phyloP scores from a whole-genome alignment of 2,113 vertebrate species.

The Datnioides undecimradiatus region DNA sequence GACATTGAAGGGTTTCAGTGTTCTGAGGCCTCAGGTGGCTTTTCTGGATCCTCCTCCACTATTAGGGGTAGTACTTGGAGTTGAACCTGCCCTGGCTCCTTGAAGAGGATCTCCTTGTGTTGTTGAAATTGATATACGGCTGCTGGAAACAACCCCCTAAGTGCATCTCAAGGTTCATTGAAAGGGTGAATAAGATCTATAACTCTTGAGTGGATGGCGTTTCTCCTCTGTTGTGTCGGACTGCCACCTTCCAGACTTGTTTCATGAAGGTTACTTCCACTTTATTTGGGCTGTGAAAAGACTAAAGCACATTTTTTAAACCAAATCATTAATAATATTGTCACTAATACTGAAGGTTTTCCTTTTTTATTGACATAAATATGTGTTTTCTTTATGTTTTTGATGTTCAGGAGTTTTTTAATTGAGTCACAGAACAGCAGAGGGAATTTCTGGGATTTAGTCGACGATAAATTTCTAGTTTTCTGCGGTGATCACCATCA shows the following conservation, averaged over 20 bases:
- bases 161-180: constrained; percentile 77
- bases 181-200: constrained; percentile 66
- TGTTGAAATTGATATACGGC: constrained; percentile 71
- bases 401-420: background rate
- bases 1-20: background rate
- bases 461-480: too few relatives aligned
- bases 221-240: background rate
- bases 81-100: background rate
- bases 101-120: constrained; percentile 22
- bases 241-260: background rate
- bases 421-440: too few relatives aligned
- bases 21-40: background rate
- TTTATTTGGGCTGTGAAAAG: constrained; percentile 1
- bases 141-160: constrained; percentile 65
- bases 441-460: too few relatives aligned
- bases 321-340: too few relatives aligned
- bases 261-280: background rate
- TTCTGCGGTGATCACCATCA: too few relatives aligned
- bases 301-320: too few relatives aligned
- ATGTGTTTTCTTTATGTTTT: background rate
- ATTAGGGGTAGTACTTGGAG: constrained; percentile 62
- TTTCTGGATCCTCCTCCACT: constrained; percentile 44
- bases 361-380: background rate
- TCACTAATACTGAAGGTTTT: background rate
- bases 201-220: constrained; percentile 49